Evolutionary conservation across 2,113 vertebrate genomes (phyloP).

Genomic region (Corynorhinus townsendii): DNA sequence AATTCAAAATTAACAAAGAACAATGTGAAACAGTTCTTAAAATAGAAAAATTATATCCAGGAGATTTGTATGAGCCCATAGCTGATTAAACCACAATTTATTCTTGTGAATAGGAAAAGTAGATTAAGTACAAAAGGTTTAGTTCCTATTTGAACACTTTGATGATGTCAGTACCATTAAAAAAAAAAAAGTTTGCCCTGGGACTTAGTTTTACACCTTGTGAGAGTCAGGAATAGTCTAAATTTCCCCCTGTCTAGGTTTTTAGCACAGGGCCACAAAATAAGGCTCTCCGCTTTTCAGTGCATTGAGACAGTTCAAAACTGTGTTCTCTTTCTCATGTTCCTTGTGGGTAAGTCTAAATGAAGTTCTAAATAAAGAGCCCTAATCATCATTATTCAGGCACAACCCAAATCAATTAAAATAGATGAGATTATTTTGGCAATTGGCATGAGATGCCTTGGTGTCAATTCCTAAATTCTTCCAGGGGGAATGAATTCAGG

Average conservation of each 20-base stretch:
- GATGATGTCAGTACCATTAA: background rate
- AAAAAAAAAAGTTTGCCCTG: background rate
- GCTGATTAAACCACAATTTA: background rate
- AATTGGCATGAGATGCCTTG: background rate
- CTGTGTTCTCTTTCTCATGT: background rate
- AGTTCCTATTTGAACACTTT: background rate
- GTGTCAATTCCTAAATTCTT: background rate
- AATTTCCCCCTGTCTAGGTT: background rate
- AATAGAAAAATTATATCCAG: background rate
- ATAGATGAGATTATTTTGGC: background rate
- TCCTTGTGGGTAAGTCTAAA: background rate
- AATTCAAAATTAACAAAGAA: background rate
- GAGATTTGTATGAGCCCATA: background rate
- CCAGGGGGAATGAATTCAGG: background rate
- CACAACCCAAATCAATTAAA: background rate
- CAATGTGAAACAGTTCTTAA: background rate
- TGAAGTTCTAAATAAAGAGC: background rate
- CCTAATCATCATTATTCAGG: background rate
- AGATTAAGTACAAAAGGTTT: background rate
- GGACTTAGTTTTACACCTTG: background rate
- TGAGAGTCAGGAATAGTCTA: background rate
- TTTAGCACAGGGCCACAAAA: background rate
- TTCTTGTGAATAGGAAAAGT: background rate
- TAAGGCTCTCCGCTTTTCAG: background rate
- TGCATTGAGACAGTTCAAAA: background rate